phyloP scores from a whole-genome alignment of 2,797 vertebrate genomes.

The Podarcis lilfordi region DNA sequence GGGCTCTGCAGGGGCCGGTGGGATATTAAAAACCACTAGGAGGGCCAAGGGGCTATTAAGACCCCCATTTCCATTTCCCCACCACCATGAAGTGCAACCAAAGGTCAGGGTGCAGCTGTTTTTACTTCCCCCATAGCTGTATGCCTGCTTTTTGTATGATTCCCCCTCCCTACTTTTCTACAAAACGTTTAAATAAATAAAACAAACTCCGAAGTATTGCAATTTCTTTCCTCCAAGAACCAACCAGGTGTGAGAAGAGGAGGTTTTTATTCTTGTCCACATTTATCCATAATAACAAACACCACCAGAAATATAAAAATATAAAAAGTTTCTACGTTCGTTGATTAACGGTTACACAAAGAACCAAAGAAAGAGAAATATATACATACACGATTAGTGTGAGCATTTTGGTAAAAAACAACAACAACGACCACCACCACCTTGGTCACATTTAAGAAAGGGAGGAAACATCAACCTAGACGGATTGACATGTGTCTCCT shows the following conservation, averaged over 20 bases:
- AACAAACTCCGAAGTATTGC: not conserved
- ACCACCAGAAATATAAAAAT: not conserved
- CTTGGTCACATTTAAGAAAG: not conserved
- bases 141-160: not conserved
- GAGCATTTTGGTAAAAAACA: not conserved
- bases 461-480: too few relatives aligned
- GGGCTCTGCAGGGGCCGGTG: too few relatives aligned
- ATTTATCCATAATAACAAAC: not conserved
- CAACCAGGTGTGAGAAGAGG: too few relatives aligned
- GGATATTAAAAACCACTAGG: too few relatives aligned
- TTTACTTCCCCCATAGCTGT: not conserved
- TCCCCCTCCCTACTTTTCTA: not conserved
- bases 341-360: not conserved
- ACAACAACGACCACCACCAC: not conserved
- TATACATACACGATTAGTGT: not conserved
- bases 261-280: not conserved
- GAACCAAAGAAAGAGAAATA: not conserved
- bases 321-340: not conserved
- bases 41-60: too few relatives aligned
- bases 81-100: not conserved
- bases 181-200: constrained; percentile 13
- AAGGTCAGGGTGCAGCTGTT: not conserved
- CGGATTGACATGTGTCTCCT: too few relatives aligned
- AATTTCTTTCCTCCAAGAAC: not conserved
- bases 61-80: not conserved